Evolutionary conservation across 2,888 invertebrate genomes (phyloP), one percentile per base, ranked within the genome.

Genomic region (Trichogramma evanescens): DNA sequence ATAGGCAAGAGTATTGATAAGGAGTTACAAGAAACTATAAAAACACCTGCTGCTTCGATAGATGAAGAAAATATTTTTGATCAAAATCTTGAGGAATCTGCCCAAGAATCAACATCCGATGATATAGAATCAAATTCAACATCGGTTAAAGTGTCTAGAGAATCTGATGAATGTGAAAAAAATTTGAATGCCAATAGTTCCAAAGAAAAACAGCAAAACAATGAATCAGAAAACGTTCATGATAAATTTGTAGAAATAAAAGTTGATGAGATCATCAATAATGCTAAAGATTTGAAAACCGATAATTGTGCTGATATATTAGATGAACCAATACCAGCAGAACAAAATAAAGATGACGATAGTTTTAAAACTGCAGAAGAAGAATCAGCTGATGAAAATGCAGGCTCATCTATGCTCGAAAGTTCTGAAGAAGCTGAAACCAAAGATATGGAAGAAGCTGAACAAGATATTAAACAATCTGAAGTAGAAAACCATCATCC

Each of bases 391-490:
- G 13, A 50, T 43, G 42, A 54, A 46, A 40, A n/a, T 26, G 38
- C 10, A 26, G 7, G 43, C 5, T 10, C 42, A 40, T 6, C 5
- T 26, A 26, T 8, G 26, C 10, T 50, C 41, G 57, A 57, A 10
- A 42, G 41, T 53, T 43, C 46, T 6, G 45, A 56, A 42, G 46
- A 58, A 10, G 54, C 59, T 41, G 51, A 59, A 39, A 44, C 38
- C 9, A 41, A 52, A 42, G 45, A 44, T 7, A 10, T 26, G 8
- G 26, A 56, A 41, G 53, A 51, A 50, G 50, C 7, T 39, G 8
- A 51, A 26, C 40, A 50, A 58, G 40, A 39, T 48, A 2, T 4
- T 46, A 59, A 54, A 39, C 42, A 43, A 42, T 43, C 46, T 51
- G 38, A 56, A 56, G 39, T 8, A 39, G n/a, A 10, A 46, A 13